Evolutionary conservation across 2,888 invertebrate genomes (phyloP), one percentile per base, ranked within the genome.

Genomic region (Aporophyla lueneburgensis): DNA sequence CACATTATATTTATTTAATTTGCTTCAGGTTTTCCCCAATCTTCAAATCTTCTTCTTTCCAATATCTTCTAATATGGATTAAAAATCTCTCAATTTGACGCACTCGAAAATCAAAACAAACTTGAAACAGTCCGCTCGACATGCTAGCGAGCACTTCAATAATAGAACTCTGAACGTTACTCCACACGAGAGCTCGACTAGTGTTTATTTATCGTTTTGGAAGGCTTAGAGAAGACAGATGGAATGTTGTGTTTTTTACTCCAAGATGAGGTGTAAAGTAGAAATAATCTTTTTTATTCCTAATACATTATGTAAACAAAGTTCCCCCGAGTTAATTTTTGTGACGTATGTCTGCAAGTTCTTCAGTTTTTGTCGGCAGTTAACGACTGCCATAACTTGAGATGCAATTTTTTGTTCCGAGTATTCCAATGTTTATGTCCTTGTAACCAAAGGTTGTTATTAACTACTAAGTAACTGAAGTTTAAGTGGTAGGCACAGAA

Each of bases 171-270:
- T 77, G 76, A 91, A 89, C 91, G 91, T 92, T 91, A 90, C 93
- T 94, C 91, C 91, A 93, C 89, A 93, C 91, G 90, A 94, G 95
- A 93, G 91, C 90, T 90, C 90, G 92, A 89, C 93, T 95, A 95
- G 95, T 96, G 96, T 96, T 96, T 96, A 96, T 96, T 96, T 96
- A 96, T 96, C 95, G 95, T 95, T 96, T 96, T 95, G 94, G 95
- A 95, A 92, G 95, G 94, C 95, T 95, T 94, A 94, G 92, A 93
- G 94, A 94, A 96, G 95, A 95, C 95, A 94, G 95, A 95, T 94
- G 96, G 95, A 96, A 96, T 96, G 95, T 93, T 94, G 90, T 94
- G 93, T 95, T 95, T 96, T 94, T 95, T 95, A 92, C 91, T 89
- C 88, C 80, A 91, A 90, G 93, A 94, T 92, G 93, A 95, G 93